Conservation (phyloP, 2,797 vertebrate species). For the Calcarius lapponicus region DNA sequence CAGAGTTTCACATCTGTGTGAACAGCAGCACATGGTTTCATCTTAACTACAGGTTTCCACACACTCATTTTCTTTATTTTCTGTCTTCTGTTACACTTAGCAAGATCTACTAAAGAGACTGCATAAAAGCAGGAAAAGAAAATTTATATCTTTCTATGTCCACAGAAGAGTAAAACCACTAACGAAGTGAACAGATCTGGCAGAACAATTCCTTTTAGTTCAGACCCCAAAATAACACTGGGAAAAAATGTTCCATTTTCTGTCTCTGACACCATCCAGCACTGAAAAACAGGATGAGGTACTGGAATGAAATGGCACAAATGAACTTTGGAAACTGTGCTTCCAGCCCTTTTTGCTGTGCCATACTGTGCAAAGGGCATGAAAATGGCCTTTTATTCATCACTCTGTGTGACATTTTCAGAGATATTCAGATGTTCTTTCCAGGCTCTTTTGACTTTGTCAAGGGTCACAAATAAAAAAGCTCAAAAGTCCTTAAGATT, state of each 20-base stretch:
- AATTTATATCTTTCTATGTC: not conserved
- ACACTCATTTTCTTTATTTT: not conserved
- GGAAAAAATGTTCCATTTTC: slow-evolving; percentile 14
- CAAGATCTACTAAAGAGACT: not conserved
- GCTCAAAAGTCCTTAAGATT: not conserved
- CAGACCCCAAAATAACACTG: not conserved
- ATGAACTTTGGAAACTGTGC: slow-evolving; percentile 54
- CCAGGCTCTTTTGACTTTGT: slow-evolving; percentile 8
- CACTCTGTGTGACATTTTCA: not conserved
- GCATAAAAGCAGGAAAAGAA: not conserved
- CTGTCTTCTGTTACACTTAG: not conserved
- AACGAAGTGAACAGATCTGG: not conserved
- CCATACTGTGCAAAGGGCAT: not conserved
- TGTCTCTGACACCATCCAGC: not conserved
- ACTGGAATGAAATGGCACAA: not conserved
- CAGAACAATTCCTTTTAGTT: not conserved
- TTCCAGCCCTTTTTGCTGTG: slow-evolving; percentile 5
- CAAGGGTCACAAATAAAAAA: not conserved
- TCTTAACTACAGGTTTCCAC: not conserved
- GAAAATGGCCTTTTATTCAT: slow-evolving; percentile 21
- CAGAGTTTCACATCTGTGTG: not conserved
- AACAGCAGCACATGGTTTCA: not conserved
- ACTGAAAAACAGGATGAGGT: not conserved
- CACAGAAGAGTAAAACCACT: not conserved
- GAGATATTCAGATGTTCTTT: not conserved